These are phyloP conservation scores for Dinocampus coccinellae DNA, from an alignment of 2,888 invertebrate genomes.

Conservation along the genomic window DNA sequence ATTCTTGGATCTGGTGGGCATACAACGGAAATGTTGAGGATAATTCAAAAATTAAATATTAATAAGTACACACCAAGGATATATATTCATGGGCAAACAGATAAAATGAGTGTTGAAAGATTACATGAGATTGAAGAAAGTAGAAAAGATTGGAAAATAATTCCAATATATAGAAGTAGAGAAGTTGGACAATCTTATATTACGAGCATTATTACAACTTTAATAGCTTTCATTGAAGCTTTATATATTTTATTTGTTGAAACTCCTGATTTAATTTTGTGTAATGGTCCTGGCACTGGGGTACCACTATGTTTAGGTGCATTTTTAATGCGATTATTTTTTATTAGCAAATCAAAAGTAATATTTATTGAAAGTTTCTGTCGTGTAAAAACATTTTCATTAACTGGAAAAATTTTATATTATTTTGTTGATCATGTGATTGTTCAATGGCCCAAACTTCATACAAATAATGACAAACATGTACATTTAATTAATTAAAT, in stretches of 20 bases:
- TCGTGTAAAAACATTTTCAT: constrained; percentile 88
- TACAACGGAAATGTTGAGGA: constrained; percentile 91
- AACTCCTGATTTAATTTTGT: constrained; percentile 85
- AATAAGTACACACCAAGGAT: constrained; percentile 79
- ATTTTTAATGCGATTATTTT: constrained; percentile 79
- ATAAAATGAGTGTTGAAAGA: constrained; percentile 81
- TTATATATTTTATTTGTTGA: constrained; percentile 78
- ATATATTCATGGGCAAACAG: constrained; percentile 85
- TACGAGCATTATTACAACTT: constrained; percentile 83
- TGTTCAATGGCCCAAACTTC: constrained; percentile 87
- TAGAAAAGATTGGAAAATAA: constrained; percentile 70
- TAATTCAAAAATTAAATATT: constrained; percentile 76
- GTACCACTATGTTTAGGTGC: constrained; percentile 89
- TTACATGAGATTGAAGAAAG: constrained; percentile 72
- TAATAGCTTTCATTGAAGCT: constrained; percentile 78
- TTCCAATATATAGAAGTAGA: constrained; percentile 85
- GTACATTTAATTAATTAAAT: constrained; percentile 46
- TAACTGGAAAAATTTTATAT: constrained; percentile 89
- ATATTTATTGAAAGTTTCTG: constrained; percentile 97
- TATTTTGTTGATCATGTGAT: constrained; percentile 87
- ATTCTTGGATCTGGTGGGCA: constrained; percentile 91
- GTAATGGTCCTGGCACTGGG: constrained; percentile 98
- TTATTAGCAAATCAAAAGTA: constrained; percentile 78
- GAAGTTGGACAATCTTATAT: constrained; percentile 89
- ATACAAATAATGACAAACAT: constrained; percentile 33